Evolutionary conservation across 1,140 invertebrate species (phyloP).

Genomic region (Trinorchestia longiramus): DNA sequence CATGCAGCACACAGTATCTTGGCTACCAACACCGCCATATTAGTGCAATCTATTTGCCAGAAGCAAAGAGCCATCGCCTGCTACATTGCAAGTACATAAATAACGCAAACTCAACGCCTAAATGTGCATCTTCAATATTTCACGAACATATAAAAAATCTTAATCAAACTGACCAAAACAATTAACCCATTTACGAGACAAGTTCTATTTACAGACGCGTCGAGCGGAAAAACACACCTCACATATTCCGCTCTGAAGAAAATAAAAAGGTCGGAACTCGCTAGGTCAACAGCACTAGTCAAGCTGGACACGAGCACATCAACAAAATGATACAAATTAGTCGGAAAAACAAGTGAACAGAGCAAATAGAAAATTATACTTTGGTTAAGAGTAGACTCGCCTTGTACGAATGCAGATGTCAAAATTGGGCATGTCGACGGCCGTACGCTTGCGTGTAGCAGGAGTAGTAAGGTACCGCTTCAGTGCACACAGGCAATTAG

Average conservation of each 20-base stretch:
- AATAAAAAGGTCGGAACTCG: background rate
- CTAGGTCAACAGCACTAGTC: background rate
- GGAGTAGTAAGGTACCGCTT: too few relatives aligned
- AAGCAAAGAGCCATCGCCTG: background rate
- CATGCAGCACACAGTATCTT: background rate
- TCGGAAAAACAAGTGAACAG: background rate
- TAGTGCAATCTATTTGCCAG: background rate
- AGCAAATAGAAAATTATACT: background rate
- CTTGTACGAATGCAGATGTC: background rate
- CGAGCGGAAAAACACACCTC: background rate
- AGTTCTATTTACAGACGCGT: background rate
- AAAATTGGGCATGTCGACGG: background rate
- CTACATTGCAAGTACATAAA: conserved; percentile 41
- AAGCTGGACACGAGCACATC: background rate
- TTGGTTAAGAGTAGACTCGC: background rate
- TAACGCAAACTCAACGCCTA: conserved; percentile 43
- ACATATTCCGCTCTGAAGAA: background rate
- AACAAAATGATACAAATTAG: background rate
- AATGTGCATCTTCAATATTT: conserved; percentile 19
- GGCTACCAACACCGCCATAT: background rate
- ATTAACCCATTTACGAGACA: background rate
- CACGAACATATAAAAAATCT: conserved; percentile 46
- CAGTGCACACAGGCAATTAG: too few relatives aligned
- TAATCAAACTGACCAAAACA: background rate
- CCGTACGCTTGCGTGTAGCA: too few relatives aligned